phyloP scores from a whole-genome alignment of 1,140 invertebrate genomes.

The Campoletis sonorensis region DNA sequence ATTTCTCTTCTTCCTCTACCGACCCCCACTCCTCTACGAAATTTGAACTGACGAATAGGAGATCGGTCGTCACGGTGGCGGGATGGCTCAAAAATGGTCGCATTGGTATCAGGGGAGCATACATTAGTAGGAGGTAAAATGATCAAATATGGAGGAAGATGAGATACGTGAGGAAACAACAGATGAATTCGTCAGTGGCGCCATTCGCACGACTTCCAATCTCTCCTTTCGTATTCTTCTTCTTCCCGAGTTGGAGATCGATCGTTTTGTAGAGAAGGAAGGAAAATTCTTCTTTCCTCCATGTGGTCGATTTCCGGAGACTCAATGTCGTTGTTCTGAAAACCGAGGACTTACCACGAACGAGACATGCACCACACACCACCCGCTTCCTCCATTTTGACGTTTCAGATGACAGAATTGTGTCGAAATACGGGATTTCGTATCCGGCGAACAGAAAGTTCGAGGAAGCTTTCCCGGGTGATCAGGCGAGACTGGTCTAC shows the following conservation, averaged over 20 bases:
- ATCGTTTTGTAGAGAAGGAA: constrained; percentile 6
- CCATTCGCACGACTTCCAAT: background rate
- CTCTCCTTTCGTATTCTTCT: background rate
- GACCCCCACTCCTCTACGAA: background rate
- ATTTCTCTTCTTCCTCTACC: background rate
- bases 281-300: no score
- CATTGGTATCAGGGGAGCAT: constrained; percentile 38
- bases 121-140: background rate
- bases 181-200: constrained; percentile 2
- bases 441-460: constrained; percentile 26
- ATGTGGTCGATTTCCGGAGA: constrained; percentile 14
- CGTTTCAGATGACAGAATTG: constrained; percentile 50
- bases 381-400: constrained; percentile 46
- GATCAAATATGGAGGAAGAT: constrained; percentile 1
- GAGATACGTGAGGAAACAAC: constrained; percentile 9
- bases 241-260: background rate
- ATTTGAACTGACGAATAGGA: constrained; percentile 21
- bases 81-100: constrained; percentile 48
- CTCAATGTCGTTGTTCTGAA: constrained; percentile 6
- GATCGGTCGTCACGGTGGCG: constrained; percentile 31
- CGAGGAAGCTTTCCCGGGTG: constrained; percentile 6
- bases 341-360: background rate
- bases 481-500: background rate
- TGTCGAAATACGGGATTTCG: constrained; percentile 50
- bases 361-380: constrained; percentile 18